A percentile compares a stretch with the other conserved stretches of the same genome.
Evolutionary conservation across 53 echinoderm and acorn worm genomes (phyloP).

Genomic region (Zoroaster sp.): DNA sequence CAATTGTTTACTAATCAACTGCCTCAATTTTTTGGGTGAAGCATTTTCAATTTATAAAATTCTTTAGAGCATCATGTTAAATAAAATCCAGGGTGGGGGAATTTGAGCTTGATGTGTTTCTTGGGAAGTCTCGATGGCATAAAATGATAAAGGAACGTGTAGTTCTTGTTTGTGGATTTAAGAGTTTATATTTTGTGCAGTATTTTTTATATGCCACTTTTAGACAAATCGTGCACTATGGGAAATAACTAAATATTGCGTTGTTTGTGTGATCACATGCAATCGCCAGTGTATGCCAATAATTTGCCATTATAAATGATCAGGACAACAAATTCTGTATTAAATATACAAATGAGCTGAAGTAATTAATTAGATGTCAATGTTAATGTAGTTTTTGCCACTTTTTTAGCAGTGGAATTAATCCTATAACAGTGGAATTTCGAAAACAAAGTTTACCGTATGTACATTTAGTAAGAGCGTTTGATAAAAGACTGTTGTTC

Average conservation of each 20-base stretch:
- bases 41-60: background rate
- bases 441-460: conserved; percentile 46
- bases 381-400: conserved; percentile 17
- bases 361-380: background rate
- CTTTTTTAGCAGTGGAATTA: background rate
- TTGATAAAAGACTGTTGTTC: conserved; percentile 58
- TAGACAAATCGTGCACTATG: background rate
- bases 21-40: background rate
- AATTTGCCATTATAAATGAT: background rate
- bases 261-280: background rate
- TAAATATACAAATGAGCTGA: background rate
- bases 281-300: conserved; percentile 40
- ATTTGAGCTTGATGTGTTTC: no score
- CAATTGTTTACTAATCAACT: background rate
- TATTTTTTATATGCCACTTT: background rate
- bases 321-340: background rate
- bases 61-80: background rate
- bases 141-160: background rate
- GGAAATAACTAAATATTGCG: background rate
- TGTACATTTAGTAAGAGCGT: conserved; percentile 58
- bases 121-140: background rate
- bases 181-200: background rate
- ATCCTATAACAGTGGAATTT: background rate
- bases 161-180: background rate
- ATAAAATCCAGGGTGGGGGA: background rate